A percentile compares a stretch with the other conserved stretches of the same genome.
These are phyloP conservation scores for Dolichoris vasculosae DNA, from an alignment of 1,140 invertebrate species.

Conservation along the genomic window DNA sequence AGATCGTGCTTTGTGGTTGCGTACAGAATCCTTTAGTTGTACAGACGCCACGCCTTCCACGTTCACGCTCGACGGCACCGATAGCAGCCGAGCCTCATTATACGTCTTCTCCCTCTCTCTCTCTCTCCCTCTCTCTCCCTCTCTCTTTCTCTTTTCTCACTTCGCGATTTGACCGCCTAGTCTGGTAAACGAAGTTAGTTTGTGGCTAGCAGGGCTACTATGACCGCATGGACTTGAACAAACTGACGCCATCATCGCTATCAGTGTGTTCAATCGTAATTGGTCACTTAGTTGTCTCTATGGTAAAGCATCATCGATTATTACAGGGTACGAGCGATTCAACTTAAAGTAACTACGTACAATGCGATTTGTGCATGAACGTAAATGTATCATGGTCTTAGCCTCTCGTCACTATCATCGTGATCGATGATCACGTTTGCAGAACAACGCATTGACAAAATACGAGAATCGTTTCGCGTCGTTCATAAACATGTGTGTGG, in stretches of 20 bases:
- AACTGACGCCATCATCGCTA: background rate
- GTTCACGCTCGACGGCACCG: background rate
- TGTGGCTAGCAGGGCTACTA: background rate
- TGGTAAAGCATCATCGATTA: constrained; percentile 3
- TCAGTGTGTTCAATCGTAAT: constrained; percentile 1
- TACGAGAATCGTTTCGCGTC: background rate
- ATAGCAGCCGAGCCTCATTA: background rate
- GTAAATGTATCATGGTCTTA: background rate
- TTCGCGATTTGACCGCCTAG: background rate
- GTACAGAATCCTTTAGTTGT: background rate
- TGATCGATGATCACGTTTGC: constrained; percentile 31
- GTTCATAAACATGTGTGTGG: background rate
- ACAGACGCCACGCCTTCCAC: constrained; percentile 14
- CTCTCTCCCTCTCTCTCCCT: background rate
- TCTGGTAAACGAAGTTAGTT: background rate
- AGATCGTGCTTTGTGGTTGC: background rate
- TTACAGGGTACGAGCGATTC: background rate
- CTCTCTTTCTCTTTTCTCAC: background rate
- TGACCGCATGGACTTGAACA: background rate
- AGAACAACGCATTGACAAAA: constrained; percentile 18
- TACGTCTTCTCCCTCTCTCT: background rate
- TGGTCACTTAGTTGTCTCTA: background rate
- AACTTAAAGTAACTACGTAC: background rate
- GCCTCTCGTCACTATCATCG: background rate
- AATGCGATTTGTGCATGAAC: background rate